Percentiles rank a stretch among this genome's conserved stretches.
phyloP scores from a whole-genome alignment of 2,797 vertebrate genomes.

The Steatocranus sp. region DNA sequence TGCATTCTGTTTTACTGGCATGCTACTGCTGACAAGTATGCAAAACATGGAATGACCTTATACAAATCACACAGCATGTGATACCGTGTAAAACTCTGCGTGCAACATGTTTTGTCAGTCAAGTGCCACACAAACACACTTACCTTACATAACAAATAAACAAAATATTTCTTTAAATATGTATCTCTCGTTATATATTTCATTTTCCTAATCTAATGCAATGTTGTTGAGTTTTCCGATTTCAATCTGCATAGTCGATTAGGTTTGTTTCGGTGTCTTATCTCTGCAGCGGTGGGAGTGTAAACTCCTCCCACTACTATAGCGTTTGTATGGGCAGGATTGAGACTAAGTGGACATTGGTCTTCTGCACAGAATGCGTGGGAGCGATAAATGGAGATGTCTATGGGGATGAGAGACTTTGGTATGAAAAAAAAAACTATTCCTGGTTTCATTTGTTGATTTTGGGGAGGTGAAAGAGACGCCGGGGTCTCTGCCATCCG shows the following conservation, averaged over 20 bases:
- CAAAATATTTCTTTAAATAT: neutral
- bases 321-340: slow-evolving; percentile 51
- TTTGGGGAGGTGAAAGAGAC: neutral
- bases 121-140: neutral
- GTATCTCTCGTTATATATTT: neutral
- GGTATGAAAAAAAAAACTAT: slow-evolving; percentile 47
- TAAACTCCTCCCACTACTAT: slow-evolving; percentile 47
- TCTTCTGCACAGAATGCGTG: slow-evolving; percentile 48
- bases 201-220: neutral
- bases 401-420: slow-evolving; percentile 54
- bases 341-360: slow-evolving; percentile 26
- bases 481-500: neutral
- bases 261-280: neutral
- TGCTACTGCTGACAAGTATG: neutral
- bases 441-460: neutral
- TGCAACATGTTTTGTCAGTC: neutral
- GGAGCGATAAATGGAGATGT: slow-evolving; percentile 54
- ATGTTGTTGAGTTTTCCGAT: neutral
- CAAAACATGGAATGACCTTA: neutral
- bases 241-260: neutral
- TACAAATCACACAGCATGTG: neutral
- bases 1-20: neutral
- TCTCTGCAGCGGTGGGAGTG: neutral
- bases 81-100: neutral
- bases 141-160: neutral